phyloP scores from a whole-genome alignment of 2,113 vertebrate species.

The Zosterops hypoxanthus region DNA sequence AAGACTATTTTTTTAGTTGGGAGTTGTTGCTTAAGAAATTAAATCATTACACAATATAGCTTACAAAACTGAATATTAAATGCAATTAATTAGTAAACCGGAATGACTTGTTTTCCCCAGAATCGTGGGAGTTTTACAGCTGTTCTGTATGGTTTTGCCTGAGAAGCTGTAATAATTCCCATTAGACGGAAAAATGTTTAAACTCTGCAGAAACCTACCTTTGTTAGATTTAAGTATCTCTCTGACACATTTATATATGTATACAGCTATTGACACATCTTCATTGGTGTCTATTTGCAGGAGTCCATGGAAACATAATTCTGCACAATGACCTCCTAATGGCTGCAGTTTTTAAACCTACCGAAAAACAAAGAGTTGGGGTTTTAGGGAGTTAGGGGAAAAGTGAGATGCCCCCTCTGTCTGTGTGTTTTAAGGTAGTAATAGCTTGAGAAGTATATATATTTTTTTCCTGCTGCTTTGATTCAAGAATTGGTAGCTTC shows the following conservation, averaged over 20 bases:
- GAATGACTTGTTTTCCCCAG: not conserved
- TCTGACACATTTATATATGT: not conserved
- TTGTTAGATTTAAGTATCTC: not conserved
- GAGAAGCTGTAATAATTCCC: not conserved
- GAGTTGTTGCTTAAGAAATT: conserved; percentile 21
- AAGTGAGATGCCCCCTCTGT: not conserved
- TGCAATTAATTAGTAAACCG: conserved; percentile 14
- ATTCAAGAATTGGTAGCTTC: not conserved
- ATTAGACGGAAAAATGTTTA: not conserved
- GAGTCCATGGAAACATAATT: not conserved
- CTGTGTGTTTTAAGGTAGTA: not conserved
- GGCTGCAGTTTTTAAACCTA: not conserved
- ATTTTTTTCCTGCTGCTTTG: not conserved
- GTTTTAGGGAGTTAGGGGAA: not conserved
- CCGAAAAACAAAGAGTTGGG: not conserved
- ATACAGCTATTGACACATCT: not conserved
- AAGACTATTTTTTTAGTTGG: not conserved
- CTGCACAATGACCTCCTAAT: not conserved
- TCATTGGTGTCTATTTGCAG: not conserved
- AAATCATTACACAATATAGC: conserved; percentile 24
- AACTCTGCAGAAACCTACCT: not conserved
- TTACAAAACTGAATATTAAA: conserved; percentile 36
- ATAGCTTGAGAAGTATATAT: not conserved
- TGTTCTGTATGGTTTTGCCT: not conserved
- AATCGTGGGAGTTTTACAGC: not conserved